Base-by-base conservation (phyloP, 2,888 invertebrate species). In the Mamestra brassicae region DNA sequence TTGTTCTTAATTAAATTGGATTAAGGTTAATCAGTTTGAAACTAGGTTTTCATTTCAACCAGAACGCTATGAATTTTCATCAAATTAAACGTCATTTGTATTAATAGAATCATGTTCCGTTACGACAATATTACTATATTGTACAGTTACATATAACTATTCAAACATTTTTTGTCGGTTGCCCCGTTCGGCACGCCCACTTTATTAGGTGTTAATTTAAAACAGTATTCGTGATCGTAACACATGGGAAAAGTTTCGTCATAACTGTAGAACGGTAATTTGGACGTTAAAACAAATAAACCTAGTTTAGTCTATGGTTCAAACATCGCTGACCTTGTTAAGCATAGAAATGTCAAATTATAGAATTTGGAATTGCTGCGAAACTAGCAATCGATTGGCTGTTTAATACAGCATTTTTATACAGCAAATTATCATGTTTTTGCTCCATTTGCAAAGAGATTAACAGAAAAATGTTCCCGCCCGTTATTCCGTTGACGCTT, bases 401-500 rank as follows among this genome's bases (percentile, higher is more conserved):
- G 66, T 77, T 68, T 80, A 63, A 62, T 67, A 61, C 42, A 26
- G 47, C 42, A 11, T 68, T 76, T 74, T 76, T 79, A 70, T 58
- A 72, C 71, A 52, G 68, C 4, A 55, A 84, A 84, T 81, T 78
- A 76, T 82, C 55, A 76, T 64, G 76, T 72, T 77, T 86, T 80
- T 82, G 78, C 74, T 80, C 81, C 81, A 85, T 88, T 87, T 85
- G 81, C 78, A 86, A 83, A 81, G 87, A 88, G 87, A 87, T 89
- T 87, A 90, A 87, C 88, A 89, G 89, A 89, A 89, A 90, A 88
- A 88, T 89, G 84, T 79, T 81, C 77, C 80, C 75, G 87, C 75
- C 93, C 92, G 93, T 94, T 93, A 93, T 85, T 83, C 80, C 80
- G 87, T 90, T 92, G 91, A 89, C 91, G 94, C 90, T 93, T 90